Base-by-base conservation (phyloP, 2,888 invertebrate genomes). In the Selenia dentaria region DNA sequence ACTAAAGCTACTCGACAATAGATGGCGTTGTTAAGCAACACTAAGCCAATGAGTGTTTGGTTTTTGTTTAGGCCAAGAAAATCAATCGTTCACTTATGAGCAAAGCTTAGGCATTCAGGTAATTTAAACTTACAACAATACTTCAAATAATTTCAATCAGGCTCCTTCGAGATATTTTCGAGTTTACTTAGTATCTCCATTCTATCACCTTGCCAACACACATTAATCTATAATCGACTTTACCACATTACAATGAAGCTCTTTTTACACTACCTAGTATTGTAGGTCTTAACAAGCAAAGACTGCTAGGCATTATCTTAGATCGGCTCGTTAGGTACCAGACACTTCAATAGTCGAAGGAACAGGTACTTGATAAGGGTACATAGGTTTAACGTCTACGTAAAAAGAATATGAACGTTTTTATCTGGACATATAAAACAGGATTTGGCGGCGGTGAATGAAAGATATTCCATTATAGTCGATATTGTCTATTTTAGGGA, bases 311-410 rank as follows among this genome's bases (percentile, higher is more conserved):
- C 57, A 58, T 52, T 82, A 83, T 83, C 83, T 66, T 11, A 39
- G 57, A 82, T 82, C 83, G 51, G 57, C 76, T 83, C 78, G 82
- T 82, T 82, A 80, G 67, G 52, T 52, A 51, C 63, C 47, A 46
- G 83, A 82, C 83, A 81, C 82, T 77, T 83, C 79, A 80, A 83
- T 82, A 66, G 70, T 42, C 54, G 45, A 45, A 45, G 32, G 34
- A 56, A 54, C 56, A 41, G 54, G 54, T 59, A 57, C 40, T 55
- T 51, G 59, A 59, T 57, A 57, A 56, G 59, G 47, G 47, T 57
- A 57, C 59, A 56, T 54, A 51, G 45, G 54, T 59, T 58, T 48
- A 50, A 43, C 44, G 51, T 51, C 51, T 25, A 18, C 11, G 34
- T 41, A 51, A 50, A 54, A 53, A 57, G 41, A 42, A 38, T 27